Evolutionary conservation across 2,797 vertebrate species (phyloP), one percentile per base, ranked within the genome.

Genomic region (Arnoldichthys spilopterus): DNA sequence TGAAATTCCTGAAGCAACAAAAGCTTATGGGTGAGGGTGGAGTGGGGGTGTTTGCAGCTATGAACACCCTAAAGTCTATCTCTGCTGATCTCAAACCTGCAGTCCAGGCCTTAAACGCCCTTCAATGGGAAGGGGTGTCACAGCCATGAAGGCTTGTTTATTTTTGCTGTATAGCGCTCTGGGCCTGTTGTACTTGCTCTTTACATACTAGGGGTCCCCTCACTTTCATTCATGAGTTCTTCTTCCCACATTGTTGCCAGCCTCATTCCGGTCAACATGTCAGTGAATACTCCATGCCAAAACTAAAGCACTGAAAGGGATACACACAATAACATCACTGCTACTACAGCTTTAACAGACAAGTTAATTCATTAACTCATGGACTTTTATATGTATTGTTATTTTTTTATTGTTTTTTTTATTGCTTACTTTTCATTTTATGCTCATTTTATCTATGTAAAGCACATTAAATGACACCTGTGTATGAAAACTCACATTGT

Each of bases 1-100:
- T 63, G 56, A 83, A 81, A 79, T 77, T 82, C 74, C 64, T 90
- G 80, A 88, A 90, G 85, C 80, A 89, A 86, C 86, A 89, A 75
- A 76, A 78, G 78, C 73, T 83, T 85, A 82, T 81, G 37, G 32
- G 15, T 15, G 26, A 61, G 26, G 54, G 84, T 74, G 76, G 24
- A 40, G 72, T 37, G 70, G 32, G 53, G 68, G 61, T 76, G 34
- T 85, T 76, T 43, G 78, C 78, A 76, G 74, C 83, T 83, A 83
- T 83, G 85, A 69, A 77, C 74, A 76, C 72, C 78, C 82, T 84
- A 26, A 75, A 84, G 83, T 86, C 84, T 89, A 75, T 80, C 82
- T 59, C 24, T 56, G 2, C 81, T 70, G 73, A 30, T 77, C 71
- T 20, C 32, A 8, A 37, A 9, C 59, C 51, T 24, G 76, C 81